phyloP scores from a whole-genome alignment of 2,797 vertebrate species.

The Neosalanx taihuensis region DNA sequence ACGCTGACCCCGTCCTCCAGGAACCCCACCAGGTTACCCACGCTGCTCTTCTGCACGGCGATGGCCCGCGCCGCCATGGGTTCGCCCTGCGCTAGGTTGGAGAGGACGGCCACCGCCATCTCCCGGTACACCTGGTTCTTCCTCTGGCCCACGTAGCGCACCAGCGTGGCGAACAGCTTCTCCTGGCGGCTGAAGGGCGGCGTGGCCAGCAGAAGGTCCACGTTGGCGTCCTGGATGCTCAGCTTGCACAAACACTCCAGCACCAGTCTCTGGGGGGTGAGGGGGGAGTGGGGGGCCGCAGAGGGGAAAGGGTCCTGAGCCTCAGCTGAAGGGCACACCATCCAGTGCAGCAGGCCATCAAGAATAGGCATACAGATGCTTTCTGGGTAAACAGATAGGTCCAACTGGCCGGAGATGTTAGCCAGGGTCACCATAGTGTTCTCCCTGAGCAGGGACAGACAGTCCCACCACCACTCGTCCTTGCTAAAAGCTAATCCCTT shows the following conservation, averaged over 20 bases:
- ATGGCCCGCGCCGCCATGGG: conserved; percentile 88
- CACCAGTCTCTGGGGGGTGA: conserved; percentile 93
- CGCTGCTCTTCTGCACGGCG: conserved; percentile 93
- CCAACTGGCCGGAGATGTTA: conserved; percentile 97
- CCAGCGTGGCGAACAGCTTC: conserved; percentile 90
- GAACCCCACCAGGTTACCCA: conserved; percentile 93
- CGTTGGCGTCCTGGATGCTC: conserved; percentile 95
- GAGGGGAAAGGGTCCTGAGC: conserved; percentile 95
- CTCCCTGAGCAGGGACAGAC: conserved; percentile 90
- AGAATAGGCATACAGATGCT: conserved; percentile 97
- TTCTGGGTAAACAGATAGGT: conserved; percentile 94
- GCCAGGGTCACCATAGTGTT: conserved; percentile 97
- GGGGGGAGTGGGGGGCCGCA: conserved; percentile 83
- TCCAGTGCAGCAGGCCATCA: conserved; percentile 99
- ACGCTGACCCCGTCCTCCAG: conserved; percentile 94
- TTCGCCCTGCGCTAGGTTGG: conserved; percentile 97
- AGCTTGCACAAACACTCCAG: conserved; percentile 98
- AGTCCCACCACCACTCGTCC: conserved; percentile 99
- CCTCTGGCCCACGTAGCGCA: conserved; percentile 92
- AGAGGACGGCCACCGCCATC: conserved; percentile 96
- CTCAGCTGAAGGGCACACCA: conserved; percentile 96
- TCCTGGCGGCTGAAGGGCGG: conserved; percentile 95
- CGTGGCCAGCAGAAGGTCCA: conserved; percentile 96
- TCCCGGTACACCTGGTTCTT: conserved; percentile 96
- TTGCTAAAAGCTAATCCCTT: conserved; percentile 85